Evolutionary conservation across 1,140 invertebrate genomes (phyloP).

Genomic region (Rhyzopertha dominica): DNA sequence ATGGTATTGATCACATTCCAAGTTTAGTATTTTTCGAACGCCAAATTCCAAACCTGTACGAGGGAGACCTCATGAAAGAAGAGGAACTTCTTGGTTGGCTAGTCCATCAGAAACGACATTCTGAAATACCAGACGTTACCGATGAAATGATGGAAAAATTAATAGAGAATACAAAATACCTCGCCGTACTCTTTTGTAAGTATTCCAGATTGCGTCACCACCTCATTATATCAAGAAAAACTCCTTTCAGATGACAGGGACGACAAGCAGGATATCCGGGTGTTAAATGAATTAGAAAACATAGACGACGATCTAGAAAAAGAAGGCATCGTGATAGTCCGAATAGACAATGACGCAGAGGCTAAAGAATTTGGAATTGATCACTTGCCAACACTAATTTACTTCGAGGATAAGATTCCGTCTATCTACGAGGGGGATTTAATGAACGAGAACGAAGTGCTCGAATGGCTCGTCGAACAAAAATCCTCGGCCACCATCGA

Average conservation of each 20-base stretch:
- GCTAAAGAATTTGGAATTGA: conserved; percentile 89
- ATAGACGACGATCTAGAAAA: conserved; percentile 90
- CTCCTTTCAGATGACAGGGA: conserved; percentile 74
- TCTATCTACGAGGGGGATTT: conserved; percentile 88
- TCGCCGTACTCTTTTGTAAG: conserved; percentile 86
- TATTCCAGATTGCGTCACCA: conserved; percentile 22
- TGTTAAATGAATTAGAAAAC: conserved; percentile 85
- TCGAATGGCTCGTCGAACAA: conserved; percentile 86
- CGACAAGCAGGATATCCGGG: conserved; percentile 80
- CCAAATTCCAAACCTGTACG: conserved; percentile 81
- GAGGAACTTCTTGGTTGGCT: conserved; percentile 86
- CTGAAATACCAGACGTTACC: conserved; percentile 87
- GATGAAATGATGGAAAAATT: conserved; percentile 92
- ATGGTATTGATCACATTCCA: conserved; percentile 76
- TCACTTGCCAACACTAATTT: conserved; percentile 79
- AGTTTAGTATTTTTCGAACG: conserved; percentile 84
- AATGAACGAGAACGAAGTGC: conserved; percentile 85
- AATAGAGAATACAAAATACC: conserved; percentile 70
- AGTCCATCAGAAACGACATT: conserved; percentile 81
- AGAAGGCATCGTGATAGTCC: conserved; percentile 83
- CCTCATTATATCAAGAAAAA: not conserved
- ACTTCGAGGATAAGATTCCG: conserved; percentile 89
- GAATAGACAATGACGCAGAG: conserved; percentile 81
- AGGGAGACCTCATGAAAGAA: conserved; percentile 88
- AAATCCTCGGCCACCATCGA: conserved; percentile 89